Percentiles rank a stretch among this genome's conserved stretches.
phyloP scores from a whole-genome alignment of 2,888 invertebrate genomes.

The Diplazon laetatorius region DNA sequence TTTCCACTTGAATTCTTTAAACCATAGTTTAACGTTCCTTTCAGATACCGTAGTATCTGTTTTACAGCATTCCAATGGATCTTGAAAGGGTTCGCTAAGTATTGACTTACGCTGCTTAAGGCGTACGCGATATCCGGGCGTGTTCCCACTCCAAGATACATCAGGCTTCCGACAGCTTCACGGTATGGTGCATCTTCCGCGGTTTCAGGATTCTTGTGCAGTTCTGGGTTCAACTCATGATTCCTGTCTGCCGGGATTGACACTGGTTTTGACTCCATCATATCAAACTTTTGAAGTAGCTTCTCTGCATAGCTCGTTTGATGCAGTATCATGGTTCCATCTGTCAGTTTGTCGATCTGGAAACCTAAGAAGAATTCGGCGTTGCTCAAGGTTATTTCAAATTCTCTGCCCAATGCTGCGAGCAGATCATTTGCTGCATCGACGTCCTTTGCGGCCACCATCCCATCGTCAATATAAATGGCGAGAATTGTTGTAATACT shows the following conservation, averaged over 20 bases:
- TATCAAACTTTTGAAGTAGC: conserved; percentile 53
- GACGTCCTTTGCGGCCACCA: conserved; percentile 46
- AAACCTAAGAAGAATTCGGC: conserved; percentile 54
- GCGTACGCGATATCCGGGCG: conserved; percentile 38
- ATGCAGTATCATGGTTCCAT: conserved; percentile 57
- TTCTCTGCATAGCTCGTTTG: conserved; percentile 56
- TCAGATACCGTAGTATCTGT: conserved; percentile 40
- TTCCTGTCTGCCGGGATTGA: conserved; percentile 32
- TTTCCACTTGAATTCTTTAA: not conserved
- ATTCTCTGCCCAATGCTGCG: conserved; percentile 23
- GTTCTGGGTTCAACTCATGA: conserved; percentile 12
- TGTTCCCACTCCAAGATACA: conserved; percentile 18
- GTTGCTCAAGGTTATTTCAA: conserved; percentile 31
- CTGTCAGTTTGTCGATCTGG: conserved; percentile 32
- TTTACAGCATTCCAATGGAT: conserved; percentile 40
- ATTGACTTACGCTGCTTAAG: conserved; percentile 7
- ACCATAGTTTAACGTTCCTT: conserved; percentile 36
- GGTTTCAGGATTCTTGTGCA: not conserved
- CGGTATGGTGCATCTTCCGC: conserved; percentile 33
- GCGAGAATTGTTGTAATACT: conserved; percentile 48
- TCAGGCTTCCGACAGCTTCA: conserved; percentile 20
- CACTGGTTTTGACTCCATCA: conserved; percentile 30
- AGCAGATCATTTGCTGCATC: conserved; percentile 20
- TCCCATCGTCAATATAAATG: conserved; percentile 61
- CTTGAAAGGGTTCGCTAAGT: conserved; percentile 12